phyloP scores from a whole-genome alignment of 2,888 invertebrate species.

The Graphium colonna region DNA sequence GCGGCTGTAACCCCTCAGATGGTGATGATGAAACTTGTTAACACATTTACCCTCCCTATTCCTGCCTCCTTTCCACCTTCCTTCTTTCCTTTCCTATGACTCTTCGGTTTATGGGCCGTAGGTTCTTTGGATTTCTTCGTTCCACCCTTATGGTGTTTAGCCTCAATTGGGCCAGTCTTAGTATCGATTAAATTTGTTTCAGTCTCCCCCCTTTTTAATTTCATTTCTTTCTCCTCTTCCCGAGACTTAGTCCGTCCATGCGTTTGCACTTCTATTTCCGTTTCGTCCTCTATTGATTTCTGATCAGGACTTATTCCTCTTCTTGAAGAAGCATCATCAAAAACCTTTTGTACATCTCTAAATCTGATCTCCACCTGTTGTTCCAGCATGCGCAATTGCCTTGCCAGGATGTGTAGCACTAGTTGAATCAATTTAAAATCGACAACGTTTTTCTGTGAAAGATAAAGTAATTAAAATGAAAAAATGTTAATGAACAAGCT shows the following conservation, averaged over 20 bases:
- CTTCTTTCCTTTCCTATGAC: slow-evolving; percentile 14
- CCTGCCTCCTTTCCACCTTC: slow-evolving; percentile 21
- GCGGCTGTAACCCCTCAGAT: too few relatives aligned
- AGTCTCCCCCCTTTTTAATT: too few relatives aligned
- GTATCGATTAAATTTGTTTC: slow-evolving; percentile 18
- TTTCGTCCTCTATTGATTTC: too few relatives aligned
- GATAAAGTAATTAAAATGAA: too few relatives aligned
- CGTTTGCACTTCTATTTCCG: slow-evolving; percentile 12
- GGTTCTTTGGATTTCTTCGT: slow-evolving; percentile 13
- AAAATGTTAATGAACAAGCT: too few relatives aligned
- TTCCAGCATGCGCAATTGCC: slow-evolving; percentile 56
- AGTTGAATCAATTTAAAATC: slow-evolving; percentile 58
- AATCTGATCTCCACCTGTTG: slow-evolving; percentile 52
- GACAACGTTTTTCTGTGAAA: slow-evolving; percentile 46
- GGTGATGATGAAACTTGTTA: too few relatives aligned
- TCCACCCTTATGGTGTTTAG: slow-evolving; percentile 16
- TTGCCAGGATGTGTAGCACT: slow-evolving; percentile 55
- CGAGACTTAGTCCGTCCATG: too few relatives aligned
- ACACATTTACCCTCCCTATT: too few relatives aligned
- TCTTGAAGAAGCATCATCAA: neutral
- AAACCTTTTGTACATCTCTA: slow-evolving; percentile 25
- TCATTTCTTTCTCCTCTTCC: neutral
- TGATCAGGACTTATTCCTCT: too few relatives aligned
- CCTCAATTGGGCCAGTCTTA: slow-evolving; percentile 10
- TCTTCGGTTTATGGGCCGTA: too few relatives aligned